Evolutionary conservation across 2,113 vertebrate genomes (phyloP), one percentile per base, ranked within the genome.

Genomic region (Salvelinus namaycush): DNA sequence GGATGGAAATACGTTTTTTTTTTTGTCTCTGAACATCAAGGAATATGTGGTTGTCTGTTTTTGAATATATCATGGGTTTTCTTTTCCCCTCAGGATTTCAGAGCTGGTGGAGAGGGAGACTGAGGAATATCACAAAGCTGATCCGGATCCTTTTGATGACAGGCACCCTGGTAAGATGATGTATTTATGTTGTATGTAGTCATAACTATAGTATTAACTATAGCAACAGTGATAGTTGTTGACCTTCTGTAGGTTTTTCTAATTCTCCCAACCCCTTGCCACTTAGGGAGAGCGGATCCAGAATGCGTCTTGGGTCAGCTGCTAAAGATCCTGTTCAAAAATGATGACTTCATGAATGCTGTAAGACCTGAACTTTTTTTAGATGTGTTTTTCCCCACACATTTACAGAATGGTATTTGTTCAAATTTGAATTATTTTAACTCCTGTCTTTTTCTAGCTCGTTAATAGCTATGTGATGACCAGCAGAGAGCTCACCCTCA

Each of bases 381-480:
- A 68, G 29, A 5, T n/a, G 31, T 29, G 4, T 44, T 39, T 39
- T 18, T 11, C 9, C 2, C 39, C 39, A 44, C 39, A 44, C 39
- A 44, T 44, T 44, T 44, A 44, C 39, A 44, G 9, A 44, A 12
- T 44, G 9, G 39, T 44, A 44, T 44, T 44, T 0, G 39, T 44
- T 44, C 39, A 11, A 44, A 44, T 44, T 44, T 44, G 39, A 44
- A 11, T 44, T 1, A 44, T 44, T 44, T 44, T 44, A 44, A 66
- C 57, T 13, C 1, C 26, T 72, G 2, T n/a, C 57, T 74, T 75
- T 3, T 44, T 78, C 16, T 2, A 99, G 98, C 89, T 99, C 86
- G 97, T 99, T 86, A 99, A 99, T 80, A 95, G 97, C 16, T 99
- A 99, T 3, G 96, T 99, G 87, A 99, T 99, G 98, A 97, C 96